These are phyloP conservation scores for Coremacera marginata DNA, from an alignment of 2,888 invertebrate species.

Conservation along the genomic window DNA sequence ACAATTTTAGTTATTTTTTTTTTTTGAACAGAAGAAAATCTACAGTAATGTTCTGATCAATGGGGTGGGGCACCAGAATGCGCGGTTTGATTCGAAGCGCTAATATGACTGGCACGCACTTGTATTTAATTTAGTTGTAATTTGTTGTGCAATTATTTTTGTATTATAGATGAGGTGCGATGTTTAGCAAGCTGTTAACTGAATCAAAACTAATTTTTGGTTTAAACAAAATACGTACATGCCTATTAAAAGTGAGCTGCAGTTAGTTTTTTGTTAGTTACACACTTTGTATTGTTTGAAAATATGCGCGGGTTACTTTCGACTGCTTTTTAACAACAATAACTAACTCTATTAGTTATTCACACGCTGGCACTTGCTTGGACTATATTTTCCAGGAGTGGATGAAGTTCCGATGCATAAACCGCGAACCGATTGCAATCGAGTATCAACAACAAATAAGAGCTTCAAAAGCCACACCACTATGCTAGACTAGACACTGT, in stretches of 20 bases:
- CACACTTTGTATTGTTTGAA: not conserved
- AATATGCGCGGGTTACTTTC: not conserved
- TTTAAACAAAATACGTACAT: too few relatives aligned
- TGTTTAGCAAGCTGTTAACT: not conserved
- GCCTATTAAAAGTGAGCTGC: too few relatives aligned
- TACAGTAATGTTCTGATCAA: not conserved
- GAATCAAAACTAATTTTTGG: too few relatives aligned
- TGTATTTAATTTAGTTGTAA: too few relatives aligned
- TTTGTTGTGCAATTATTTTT: too few relatives aligned
- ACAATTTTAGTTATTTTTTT: too few relatives aligned
- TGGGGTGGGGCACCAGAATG: conserved; percentile 5
- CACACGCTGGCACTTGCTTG: not conserved
- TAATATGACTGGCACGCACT: too few relatives aligned
- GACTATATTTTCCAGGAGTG: not conserved
- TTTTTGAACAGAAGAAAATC: not conserved
- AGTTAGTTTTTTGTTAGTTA: not conserved
- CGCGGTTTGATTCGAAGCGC: too few relatives aligned
- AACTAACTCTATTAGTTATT: not conserved
- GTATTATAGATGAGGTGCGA: not conserved
- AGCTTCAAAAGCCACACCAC: not conserved
- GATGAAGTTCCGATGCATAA: conserved; percentile 11
- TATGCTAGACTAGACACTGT: not conserved
- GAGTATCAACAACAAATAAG: conserved; percentile 23
- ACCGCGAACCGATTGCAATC: conserved; percentile 3
- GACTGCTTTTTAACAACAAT: not conserved